Percentiles rank a stretch among this genome's conserved stretches.
Evolutionary conservation across 1,140 invertebrate species (phyloP).

Genomic region (Physella acuta): DNA sequence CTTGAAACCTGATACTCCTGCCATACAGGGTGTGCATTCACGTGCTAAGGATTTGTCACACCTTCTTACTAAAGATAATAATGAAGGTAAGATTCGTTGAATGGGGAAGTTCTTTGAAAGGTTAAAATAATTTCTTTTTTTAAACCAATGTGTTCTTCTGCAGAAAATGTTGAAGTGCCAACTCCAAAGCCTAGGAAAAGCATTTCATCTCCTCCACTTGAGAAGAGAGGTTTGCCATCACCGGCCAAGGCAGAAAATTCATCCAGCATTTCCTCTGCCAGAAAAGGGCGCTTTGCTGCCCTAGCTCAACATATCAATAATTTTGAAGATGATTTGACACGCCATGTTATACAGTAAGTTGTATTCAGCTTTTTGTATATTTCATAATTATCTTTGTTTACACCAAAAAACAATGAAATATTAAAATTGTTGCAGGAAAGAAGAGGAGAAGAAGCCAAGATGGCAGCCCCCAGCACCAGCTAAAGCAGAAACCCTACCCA

Average conservation of each 20-base stretch:
- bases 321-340: slow-evolving; percentile 55
- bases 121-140: not conserved
- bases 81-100: slow-evolving; percentile 1
- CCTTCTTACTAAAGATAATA: slow-evolving; percentile 29
- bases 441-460: slow-evolving; percentile 44
- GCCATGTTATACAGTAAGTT: slow-evolving; percentile 31
- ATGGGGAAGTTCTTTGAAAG: not conserved
- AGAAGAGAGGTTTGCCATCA: slow-evolving; percentile 22
- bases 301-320: slow-evolving; percentile 50
- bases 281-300: slow-evolving; percentile 43
- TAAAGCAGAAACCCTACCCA: not conserved
- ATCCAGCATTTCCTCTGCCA: not conserved
- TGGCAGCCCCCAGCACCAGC: slow-evolving; percentile 45
- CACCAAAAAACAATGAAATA: not conserved
- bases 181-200: slow-evolving; percentile 32
- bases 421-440: slow-evolving; percentile 37
- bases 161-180: slow-evolving; percentile 23
- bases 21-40: slow-evolving; percentile 50
- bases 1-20: slow-evolving; percentile 53
- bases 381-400: not conserved
- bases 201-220: slow-evolving; percentile 32
- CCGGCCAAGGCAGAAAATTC: slow-evolving; percentile 5
- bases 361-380: not conserved
- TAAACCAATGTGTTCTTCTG: not conserved
- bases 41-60: slow-evolving; percentile 36